Percentiles rank a stretch among this genome's conserved stretches.
Evolutionary conservation across 2,888 invertebrate genomes (phyloP).

Genomic region (Torymus aiolomorphi): DNA sequence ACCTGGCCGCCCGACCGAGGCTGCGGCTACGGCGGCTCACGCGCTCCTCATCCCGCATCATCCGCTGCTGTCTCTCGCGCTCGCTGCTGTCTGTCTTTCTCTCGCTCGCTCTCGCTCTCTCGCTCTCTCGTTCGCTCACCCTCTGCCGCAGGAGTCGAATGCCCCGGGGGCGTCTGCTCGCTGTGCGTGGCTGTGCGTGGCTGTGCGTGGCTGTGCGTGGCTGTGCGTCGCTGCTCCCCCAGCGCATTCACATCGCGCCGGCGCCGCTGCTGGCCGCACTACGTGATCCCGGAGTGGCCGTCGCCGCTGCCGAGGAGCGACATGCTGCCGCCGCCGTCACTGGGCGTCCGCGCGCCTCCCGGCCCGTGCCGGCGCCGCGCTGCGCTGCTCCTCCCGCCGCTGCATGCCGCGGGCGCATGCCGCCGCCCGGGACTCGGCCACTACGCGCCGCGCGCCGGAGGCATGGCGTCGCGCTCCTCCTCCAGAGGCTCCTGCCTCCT

Average conservation of each 20-base stretch:
- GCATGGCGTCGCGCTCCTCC: not conserved
- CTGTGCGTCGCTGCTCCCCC: not conserved
- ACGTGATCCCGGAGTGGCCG: slow-evolving; percentile 44
- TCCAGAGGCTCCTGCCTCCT: not conserved
- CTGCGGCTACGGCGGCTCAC: slow-evolving; percentile 22
- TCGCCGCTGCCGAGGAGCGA: slow-evolving; percentile 35
- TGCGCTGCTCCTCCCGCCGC: slow-evolving; percentile 58
- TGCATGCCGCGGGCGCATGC: not conserved
- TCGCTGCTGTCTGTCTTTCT: slow-evolving; percentile 57
- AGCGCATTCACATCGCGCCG: slow-evolving; percentile 8
- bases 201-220: not conserved
- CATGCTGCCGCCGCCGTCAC: slow-evolving; percentile 31
- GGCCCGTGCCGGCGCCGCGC: slow-evolving; percentile 62
- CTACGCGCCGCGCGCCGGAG: not conserved
- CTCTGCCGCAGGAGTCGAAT: not conserved
- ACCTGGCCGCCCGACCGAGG: slow-evolving; percentile 48
- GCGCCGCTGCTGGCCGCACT: slow-evolving; percentile 10
- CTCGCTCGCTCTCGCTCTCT: slow-evolving; percentile 63
- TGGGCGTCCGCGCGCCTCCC: slow-evolving; percentile 59
- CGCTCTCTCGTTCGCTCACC: slow-evolving; percentile 42
- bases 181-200: slow-evolving; percentile 31
- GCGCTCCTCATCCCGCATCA: slow-evolving; percentile 32
- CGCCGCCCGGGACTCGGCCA: not conserved
- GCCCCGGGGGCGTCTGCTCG: slow-evolving; percentile 3
- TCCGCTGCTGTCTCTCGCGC: slow-evolving; percentile 59